Base-by-base conservation (phyloP, 2,888 invertebrate species). In the Amphipoea lucens region DNA sequence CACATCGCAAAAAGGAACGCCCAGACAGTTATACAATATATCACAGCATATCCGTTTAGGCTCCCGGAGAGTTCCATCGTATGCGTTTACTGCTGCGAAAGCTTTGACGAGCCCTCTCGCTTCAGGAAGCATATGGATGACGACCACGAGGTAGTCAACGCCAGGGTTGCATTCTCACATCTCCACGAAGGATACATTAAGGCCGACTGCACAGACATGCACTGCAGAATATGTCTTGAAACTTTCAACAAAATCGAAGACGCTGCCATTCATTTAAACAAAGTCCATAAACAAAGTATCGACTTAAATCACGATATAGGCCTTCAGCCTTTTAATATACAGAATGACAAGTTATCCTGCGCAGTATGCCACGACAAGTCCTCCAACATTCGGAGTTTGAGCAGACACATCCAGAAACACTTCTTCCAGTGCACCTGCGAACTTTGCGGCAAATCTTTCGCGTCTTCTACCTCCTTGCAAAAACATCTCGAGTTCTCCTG, bases 41-140 rank as follows among this genome's bases (percentile, higher is more conserved):
- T 94, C 54, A 95, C 95, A 69, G 93, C 92, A 85, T 95, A 93
- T 90, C 95, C 95, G 73, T 96, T 96, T 92, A 93, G 94, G 86
- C 91, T 95, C 74, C 95, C 95, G 65, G 92, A 91, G 83, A 92
- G 92, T 87, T 82, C 90, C 63, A 92, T 95, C 90, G 92, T 94
- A 71, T 96, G 96, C 88, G 94, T 95, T 76, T 95, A 93, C 89
- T 95, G 95, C 93, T 91, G 90, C 84, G 92, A 94, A 74, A 91
- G 87, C 51, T 94, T 91, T 86, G 90, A 91, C 67, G 93, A 94
- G 51, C 87, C 76, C 72, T 83, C 84, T 63, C 86, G 69, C 65
- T 93, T 92, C 88, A 90, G 93, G 71, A 82, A 79, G 45, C 93
- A 93, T 76, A 92, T 93, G 92, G 85, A 90, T 51, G 76, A 87